These are phyloP conservation scores for Drosophila miranda DNA, from an alignment of 1,140 invertebrate genomes.

Conservation along the genomic window DNA sequence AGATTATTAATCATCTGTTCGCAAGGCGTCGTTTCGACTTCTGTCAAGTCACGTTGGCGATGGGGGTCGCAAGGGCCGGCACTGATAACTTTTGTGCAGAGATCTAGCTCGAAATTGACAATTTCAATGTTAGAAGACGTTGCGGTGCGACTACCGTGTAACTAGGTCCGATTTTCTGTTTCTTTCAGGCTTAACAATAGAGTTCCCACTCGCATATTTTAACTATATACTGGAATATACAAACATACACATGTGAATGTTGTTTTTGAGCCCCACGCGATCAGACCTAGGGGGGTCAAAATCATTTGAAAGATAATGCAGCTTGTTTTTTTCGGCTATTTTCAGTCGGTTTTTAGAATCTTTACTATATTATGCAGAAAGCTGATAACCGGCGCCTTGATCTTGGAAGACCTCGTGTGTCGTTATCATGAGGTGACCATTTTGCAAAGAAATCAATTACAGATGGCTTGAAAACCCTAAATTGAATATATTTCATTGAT, in stretches of 20 bases:
- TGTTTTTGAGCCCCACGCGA: conserved; percentile 34
- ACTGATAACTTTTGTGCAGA: conserved; percentile 45
- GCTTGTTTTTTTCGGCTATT: conserved; percentile 57
- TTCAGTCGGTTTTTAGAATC: conserved; percentile 45
- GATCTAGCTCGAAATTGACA: conserved; percentile 5
- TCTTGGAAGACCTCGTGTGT: conserved; percentile 72
- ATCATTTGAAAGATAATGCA: conserved; percentile 63
- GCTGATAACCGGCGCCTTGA: conserved; percentile 66
- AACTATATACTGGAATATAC: too few relatives aligned
- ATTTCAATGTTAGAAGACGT: too few relatives aligned
- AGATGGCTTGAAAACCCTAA: conserved; percentile 20
- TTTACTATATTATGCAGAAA: conserved; percentile 51
- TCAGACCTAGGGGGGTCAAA: conserved; percentile 56
- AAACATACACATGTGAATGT: conserved; percentile 5
- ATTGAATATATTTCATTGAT: conserved; percentile 18
- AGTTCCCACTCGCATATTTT: too few relatives aligned
- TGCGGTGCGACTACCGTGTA: too few relatives aligned
- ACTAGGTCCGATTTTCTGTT: too few relatives aligned
- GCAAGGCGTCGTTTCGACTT: conserved; percentile 3
- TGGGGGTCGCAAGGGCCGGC: conserved; percentile 7
- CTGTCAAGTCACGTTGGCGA: conserved; percentile 36
- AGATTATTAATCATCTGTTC: conserved; percentile 22
- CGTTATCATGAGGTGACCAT: conserved; percentile 60
- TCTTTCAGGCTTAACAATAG: too few relatives aligned
- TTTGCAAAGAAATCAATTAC: conserved; percentile 4